phyloP scores from a whole-genome alignment of 2,888 invertebrate species.

The Polydrusus tereticollis region DNA sequence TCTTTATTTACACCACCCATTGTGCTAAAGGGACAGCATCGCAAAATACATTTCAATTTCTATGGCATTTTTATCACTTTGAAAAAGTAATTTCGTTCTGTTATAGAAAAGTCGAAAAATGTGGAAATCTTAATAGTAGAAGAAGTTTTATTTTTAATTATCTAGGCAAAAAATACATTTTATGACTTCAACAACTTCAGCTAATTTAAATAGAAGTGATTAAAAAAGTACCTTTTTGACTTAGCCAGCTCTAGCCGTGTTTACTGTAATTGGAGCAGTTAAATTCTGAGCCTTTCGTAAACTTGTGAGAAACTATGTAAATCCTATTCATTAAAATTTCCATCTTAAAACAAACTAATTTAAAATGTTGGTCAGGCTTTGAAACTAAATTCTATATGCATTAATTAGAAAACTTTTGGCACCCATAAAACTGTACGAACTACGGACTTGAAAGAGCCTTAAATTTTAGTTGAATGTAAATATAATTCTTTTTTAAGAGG shows the following conservation, averaged over 20 bases:
- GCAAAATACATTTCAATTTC: not conserved
- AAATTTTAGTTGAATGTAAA: not conserved
- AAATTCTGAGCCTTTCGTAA: not conserved
- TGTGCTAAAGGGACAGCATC: not conserved
- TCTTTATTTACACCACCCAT: not conserved
- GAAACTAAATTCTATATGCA: conserved; percentile 22
- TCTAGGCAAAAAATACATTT: too few species aligned
- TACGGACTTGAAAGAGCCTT: not conserved
- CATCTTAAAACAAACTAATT: conserved; percentile 2
- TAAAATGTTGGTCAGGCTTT: conserved; percentile 12
- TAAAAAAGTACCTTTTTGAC: too few species aligned
- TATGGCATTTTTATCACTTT: not conserved
- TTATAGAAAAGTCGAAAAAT: not conserved
- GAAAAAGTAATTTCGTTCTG: not conserved
- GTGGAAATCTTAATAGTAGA: too few species aligned
- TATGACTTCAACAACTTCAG: too few species aligned
- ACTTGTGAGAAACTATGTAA: not conserved
- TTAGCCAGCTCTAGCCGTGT: too few species aligned
- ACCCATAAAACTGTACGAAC: conserved; percentile 2
- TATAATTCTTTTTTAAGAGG: not conserved
- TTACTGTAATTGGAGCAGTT: not conserved
- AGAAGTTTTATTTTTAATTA: too few species aligned
- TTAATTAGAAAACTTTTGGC: conserved; percentile 19
- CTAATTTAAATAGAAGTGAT: too few species aligned
- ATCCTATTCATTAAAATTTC: conserved; percentile 5